Evolutionary conservation across 2,113 vertebrate species (phyloP).

Genomic region (Halichoerus grypus): DNA sequence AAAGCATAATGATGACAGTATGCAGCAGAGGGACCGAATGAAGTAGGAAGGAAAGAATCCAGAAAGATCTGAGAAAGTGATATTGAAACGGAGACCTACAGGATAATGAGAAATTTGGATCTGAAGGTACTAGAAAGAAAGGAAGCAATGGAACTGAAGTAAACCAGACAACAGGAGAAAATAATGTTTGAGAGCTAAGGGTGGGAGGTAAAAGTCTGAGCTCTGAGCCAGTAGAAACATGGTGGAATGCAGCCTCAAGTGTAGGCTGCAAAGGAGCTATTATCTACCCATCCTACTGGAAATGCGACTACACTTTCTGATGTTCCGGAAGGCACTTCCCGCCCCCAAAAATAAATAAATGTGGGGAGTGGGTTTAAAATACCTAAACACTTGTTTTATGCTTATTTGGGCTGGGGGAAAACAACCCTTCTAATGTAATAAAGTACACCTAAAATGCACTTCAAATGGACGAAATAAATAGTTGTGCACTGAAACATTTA

Average conservation of each 20-base stretch:
- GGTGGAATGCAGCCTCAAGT: not conserved
- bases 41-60: not conserved
- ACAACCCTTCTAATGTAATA: not conserved
- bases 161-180: not conserved
- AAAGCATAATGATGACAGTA: not conserved
- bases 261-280: not conserved
- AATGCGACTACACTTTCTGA: not conserved
- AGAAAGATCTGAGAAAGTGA: not conserved
- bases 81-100: not conserved
- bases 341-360: conserved; percentile 50
- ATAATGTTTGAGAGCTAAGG: not conserved
- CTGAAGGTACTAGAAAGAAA: not conserved
- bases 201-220: not conserved
- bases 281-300: not conserved
- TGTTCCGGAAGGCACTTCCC: conserved; percentile 6
- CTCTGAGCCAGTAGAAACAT: not conserved
- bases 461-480: not conserved
- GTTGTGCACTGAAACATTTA: not conserved
- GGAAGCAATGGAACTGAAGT: not conserved
- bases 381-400: conserved; percentile 33
- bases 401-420: conserved; percentile 20
- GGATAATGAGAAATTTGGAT: not conserved
- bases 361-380: conserved; percentile 39
- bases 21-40: not conserved
- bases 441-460: conserved; percentile 41